Percentiles rank a stretch among this genome's conserved stretches.
These are phyloP conservation scores for Anthonomus grandis DNA, from an alignment of 1,140 invertebrate species.

Conservation along the genomic window DNA sequence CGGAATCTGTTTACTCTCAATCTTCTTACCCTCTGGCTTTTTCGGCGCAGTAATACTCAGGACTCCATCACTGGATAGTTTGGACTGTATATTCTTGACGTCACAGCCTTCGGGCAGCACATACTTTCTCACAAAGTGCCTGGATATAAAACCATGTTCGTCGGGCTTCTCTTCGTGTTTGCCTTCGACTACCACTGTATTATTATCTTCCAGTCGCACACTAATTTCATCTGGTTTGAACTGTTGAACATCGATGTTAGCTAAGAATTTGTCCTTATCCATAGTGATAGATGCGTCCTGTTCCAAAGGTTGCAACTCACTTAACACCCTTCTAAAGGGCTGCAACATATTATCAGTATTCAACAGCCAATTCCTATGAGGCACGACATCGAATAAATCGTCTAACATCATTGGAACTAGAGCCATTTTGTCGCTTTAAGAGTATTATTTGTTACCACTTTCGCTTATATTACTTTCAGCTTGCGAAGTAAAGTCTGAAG, in stretches of 20 bases:
- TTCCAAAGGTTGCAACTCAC: not conserved
- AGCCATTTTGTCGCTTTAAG: no score
- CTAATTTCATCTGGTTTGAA: slow-evolving; percentile 62
- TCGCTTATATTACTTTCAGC: no score
- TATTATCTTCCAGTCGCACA: slow-evolving; percentile 59
- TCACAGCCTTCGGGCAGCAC: not conserved
- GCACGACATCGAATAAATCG: no score
- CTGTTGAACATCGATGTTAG: slow-evolving; percentile 56
- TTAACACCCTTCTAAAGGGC: not conserved
- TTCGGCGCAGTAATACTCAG: slow-evolving; percentile 60
- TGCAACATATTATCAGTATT: slow-evolving; percentile 6
- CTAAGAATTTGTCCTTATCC: slow-evolving; percentile 48
- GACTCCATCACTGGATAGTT: slow-evolving; percentile 61
- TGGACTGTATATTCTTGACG: slow-evolving; percentile 44
- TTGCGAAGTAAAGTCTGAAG: no score
- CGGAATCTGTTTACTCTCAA: slow-evolving; percentile 47
- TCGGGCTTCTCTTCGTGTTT: slow-evolving; percentile 58
- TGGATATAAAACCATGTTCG: slow-evolving; percentile 11
- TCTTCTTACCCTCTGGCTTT: slow-evolving; percentile 44
- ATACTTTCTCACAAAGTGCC: slow-evolving; percentile 4
- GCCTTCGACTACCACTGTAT: slow-evolving; percentile 62
- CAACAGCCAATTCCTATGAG: no score
- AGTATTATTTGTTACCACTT: no score
- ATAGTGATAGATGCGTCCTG: slow-evolving; percentile 39
- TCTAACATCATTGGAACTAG: no score